A percentile compares a stretch with the other conserved stretches of the same genome.
Conservation (phyloP, 2,113 vertebrate species). For the Gnathonemus echidnorhynchus region DNA sequence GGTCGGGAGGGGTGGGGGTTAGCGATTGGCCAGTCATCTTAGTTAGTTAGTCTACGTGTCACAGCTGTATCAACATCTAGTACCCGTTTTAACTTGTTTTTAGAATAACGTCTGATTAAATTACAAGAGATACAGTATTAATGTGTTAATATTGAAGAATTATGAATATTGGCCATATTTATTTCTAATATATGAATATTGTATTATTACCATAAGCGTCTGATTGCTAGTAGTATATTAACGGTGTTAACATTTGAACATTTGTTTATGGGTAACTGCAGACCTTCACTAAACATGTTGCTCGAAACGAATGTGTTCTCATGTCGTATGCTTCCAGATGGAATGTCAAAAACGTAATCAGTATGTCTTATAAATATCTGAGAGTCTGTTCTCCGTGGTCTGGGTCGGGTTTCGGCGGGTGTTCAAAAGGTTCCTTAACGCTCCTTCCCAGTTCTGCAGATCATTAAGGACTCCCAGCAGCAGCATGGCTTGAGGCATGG, state of each 20-base stretch:
- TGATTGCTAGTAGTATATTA: background rate
- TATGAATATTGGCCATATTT: background rate
- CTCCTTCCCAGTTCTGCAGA: conserved; percentile 74
- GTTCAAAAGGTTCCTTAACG: conserved; percentile 55
- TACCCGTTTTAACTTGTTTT: background rate
- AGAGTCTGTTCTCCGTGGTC: background rate
- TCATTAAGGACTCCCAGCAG: conserved; percentile 96
- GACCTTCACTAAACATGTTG: background rate
- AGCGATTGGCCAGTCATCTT: background rate
- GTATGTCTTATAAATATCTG: background rate
- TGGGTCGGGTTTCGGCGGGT: background rate
- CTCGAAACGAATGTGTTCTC: background rate
- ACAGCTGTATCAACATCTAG: background rate
- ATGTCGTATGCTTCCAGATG: background rate
- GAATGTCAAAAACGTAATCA: background rate
- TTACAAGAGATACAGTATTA: background rate
- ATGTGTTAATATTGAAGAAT: background rate
- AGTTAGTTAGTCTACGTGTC: conserved; percentile 21
- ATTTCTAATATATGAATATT: background rate
- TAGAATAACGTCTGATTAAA: background rate
- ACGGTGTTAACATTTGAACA: background rate
- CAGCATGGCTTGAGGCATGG: conserved; percentile 94
- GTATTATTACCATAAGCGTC: background rate
- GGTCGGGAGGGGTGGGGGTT: background rate
- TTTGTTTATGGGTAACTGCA: background rate